phyloP scores from a whole-genome alignment of 2,888 invertebrate genomes.

The Brassicogethes aeneus region DNA sequence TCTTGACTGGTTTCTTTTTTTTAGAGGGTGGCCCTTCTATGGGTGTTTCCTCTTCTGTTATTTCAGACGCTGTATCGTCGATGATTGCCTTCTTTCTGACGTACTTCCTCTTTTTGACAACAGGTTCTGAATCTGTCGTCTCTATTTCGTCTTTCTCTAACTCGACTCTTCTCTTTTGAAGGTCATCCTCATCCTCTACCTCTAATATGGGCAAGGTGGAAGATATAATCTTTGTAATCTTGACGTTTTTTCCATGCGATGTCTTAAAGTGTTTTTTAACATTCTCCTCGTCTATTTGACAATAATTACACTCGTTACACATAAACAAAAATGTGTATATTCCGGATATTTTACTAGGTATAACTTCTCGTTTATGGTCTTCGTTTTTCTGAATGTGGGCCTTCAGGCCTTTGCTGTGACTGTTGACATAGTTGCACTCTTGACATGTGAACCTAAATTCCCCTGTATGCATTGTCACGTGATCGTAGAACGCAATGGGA shows the following conservation, averaged over 20 bases:
- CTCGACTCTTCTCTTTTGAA: no score
- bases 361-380: slow-evolving; percentile 23
- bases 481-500: slow-evolving; percentile 54
- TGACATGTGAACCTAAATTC: slow-evolving; percentile 62
- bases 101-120: neutral
- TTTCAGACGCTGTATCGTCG: neutral
- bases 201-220: slow-evolving; percentile 19
- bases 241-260: slow-evolving; percentile 46
- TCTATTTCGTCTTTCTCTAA: slow-evolving; percentile 8
- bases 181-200: neutral
- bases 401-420: slow-evolving; percentile 18
- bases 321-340: slow-evolving; percentile 46
- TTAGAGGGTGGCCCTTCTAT: neutral
- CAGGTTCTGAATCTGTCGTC: neutral
- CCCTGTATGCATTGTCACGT: slow-evolving; percentile 68
- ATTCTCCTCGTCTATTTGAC: slow-evolving; percentile 54
- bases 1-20: neutral
- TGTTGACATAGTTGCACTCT: slow-evolving; percentile 22
- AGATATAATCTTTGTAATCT: slow-evolving; percentile 35
- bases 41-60: neutral
- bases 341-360: no score
- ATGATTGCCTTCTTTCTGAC: no score
- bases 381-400: neutral
- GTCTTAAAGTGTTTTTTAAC: slow-evolving; percentile 53
- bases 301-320: slow-evolving; percentile 64